Conservation (phyloP, 1,140 invertebrate species). For the Anastrepha obliqua region DNA sequence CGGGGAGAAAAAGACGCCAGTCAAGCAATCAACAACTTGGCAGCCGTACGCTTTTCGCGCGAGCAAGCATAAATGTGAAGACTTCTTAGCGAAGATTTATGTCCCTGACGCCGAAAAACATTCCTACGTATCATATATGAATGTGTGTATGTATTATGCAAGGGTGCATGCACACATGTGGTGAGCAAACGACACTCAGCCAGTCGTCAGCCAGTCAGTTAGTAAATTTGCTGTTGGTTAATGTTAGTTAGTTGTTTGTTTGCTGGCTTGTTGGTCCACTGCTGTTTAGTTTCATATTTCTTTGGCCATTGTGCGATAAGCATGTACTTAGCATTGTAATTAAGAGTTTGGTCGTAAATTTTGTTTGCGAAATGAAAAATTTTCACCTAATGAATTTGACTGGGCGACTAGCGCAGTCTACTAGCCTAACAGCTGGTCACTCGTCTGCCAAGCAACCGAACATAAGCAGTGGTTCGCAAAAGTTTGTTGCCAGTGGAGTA, state of each 20-base stretch:
- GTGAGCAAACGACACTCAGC: too few relatives aligned
- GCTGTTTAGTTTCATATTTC: conserved; percentile 7
- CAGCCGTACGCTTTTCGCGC: not conserved
- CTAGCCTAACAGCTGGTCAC: not conserved
- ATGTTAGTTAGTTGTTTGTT: not conserved
- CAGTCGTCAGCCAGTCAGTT: conserved; percentile 16
- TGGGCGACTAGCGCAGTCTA: not conserved
- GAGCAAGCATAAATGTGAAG: not conserved
- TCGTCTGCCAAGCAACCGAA: not conserved
- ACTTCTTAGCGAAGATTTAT: not conserved
- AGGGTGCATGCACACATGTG: too few relatives aligned
- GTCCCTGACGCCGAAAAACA: not conserved
- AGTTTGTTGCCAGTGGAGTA: not conserved
- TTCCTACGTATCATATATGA: not conserved
- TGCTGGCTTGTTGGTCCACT: too few relatives aligned
- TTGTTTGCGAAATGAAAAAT: conserved; percentile 46
- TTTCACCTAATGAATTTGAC: conserved; percentile 51
- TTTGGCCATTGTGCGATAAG: conserved; percentile 36
- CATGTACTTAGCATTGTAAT: conserved; percentile 52
- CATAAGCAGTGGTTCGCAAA: not conserved
- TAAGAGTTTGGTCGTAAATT: conserved; percentile 52
- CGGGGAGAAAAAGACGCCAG: not conserved
- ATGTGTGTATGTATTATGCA: too few relatives aligned
- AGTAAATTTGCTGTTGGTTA: conserved; percentile 15
- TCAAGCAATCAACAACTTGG: not conserved